A percentile compares a stretch with the other conserved stretches of the same genome.
Conservation (phyloP, 2,113 vertebrate species). For the Delphinapterus leucas region DNA sequence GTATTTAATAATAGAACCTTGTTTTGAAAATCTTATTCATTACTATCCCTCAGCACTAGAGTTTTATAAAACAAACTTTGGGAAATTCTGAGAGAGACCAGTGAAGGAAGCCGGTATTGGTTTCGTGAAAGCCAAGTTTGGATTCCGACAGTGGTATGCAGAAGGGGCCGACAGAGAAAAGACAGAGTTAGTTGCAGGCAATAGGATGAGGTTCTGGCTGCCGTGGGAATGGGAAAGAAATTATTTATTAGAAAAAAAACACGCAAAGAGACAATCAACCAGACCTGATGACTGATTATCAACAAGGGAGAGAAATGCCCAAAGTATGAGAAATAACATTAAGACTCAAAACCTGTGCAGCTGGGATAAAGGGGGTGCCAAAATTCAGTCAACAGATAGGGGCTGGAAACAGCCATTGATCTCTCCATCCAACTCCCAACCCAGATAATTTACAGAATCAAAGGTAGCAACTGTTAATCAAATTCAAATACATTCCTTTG, state of each 20-base stretch:
- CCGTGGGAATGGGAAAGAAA: background rate
- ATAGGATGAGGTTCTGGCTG: background rate
- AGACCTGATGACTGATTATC: constrained; percentile 59
- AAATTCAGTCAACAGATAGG: constrained; percentile 41
- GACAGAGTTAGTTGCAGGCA: background rate
- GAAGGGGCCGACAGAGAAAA: background rate
- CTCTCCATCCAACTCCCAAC: constrained; percentile 26
- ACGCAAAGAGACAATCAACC: constrained; percentile 42
- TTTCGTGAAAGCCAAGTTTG: background rate
- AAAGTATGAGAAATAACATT: constrained; percentile 51
- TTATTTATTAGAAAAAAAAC: constrained; percentile 57
- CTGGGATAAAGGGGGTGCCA: constrained; percentile 49
- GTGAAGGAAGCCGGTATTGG: background rate
- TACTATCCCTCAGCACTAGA: background rate
- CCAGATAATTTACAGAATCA: background rate
- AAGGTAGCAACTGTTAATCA: constrained; percentile 19
- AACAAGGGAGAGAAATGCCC: constrained; percentile 55
- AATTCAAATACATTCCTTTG: background rate
- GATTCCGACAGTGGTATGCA: background rate
- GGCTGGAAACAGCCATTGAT: background rate
- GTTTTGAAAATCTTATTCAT: constrained; percentile 56
- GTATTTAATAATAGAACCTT: background rate
- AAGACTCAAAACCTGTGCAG: constrained; percentile 46
- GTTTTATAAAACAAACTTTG: constrained; percentile 43
- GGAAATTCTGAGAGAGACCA: background rate